Conservation (phyloP, 2,797 vertebrate genomes). For the Sebastes vulpes region DNA sequence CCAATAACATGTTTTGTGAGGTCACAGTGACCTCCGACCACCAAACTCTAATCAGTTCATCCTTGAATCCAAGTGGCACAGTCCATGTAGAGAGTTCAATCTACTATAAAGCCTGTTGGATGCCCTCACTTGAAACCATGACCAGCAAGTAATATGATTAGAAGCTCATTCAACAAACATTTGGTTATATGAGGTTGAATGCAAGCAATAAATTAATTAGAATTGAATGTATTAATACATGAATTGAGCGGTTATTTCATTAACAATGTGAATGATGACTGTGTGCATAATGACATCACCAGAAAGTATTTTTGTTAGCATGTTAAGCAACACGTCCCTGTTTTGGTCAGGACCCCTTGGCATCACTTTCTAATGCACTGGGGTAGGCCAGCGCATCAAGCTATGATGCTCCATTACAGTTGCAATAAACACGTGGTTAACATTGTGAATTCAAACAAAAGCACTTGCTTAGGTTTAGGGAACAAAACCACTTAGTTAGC, state of each 20-base stretch:
- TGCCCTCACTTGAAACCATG: background rate
- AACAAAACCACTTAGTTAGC: too few species aligned
- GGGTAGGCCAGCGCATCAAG: too few species aligned
- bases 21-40: background rate
- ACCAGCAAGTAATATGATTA: background rate
- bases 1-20: background rate
- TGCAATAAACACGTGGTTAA: too few species aligned
- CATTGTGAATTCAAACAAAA: too few species aligned
- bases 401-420: too few species aligned
- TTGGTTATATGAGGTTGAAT: background rate
- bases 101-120: background rate
- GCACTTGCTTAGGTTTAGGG: too few species aligned
- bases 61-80: background rate
- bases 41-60: background rate
- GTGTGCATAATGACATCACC: background rate
- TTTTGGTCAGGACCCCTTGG: too few species aligned
- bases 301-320: background rate
- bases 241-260: background rate
- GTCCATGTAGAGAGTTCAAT: background rate
- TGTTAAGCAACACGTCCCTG: fast-evolving
- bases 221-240: background rate
- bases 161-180: background rate
- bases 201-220: background rate
- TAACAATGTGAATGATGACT: background rate
- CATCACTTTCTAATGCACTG: too few species aligned